Conservation (phyloP, 2,888 invertebrate species). For the Drosophila helvetica region DNA sequence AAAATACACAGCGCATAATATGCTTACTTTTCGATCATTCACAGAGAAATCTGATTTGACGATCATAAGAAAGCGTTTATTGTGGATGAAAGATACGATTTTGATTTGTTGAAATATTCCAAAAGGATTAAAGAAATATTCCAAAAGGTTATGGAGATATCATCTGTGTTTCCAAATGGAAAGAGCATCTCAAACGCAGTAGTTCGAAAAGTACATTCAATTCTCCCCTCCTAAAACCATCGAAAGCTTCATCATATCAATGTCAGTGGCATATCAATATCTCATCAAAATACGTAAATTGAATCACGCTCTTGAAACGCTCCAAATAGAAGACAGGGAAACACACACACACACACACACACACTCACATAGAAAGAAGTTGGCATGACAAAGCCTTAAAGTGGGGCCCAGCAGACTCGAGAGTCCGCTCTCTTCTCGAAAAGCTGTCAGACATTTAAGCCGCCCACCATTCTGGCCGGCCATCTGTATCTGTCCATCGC, state of each 20-base stretch:
- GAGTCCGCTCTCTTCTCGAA: slow-evolving; percentile 13
- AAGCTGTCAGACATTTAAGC: slow-evolving; percentile 39
- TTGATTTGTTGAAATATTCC: no score
- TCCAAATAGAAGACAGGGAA: neutral
- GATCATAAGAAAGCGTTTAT: no score
- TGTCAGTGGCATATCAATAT: neutral
- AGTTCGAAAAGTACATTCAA: no score
- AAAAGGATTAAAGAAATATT: no score
- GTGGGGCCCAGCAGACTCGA: slow-evolving; percentile 3
- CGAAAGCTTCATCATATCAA: neutral
- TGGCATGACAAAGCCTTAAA: slow-evolving; percentile 2
- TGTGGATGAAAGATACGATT: no score
- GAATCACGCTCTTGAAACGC: neutral
- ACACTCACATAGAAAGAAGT: no score
- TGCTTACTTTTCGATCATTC: no score
- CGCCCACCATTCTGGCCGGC: slow-evolving; percentile 41
- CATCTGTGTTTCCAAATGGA: no score
- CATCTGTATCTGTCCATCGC: slow-evolving; percentile 48
- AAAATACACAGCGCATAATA: no score
- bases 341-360: neutral
- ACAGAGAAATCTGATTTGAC: no score
- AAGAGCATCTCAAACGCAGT: no score
- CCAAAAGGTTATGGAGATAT: no score
- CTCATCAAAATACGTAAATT: neutral
- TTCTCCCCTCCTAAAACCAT: neutral